phyloP scores from a whole-genome alignment of 2,113 vertebrate species.

The Nothobranchius furzeri region DNA sequence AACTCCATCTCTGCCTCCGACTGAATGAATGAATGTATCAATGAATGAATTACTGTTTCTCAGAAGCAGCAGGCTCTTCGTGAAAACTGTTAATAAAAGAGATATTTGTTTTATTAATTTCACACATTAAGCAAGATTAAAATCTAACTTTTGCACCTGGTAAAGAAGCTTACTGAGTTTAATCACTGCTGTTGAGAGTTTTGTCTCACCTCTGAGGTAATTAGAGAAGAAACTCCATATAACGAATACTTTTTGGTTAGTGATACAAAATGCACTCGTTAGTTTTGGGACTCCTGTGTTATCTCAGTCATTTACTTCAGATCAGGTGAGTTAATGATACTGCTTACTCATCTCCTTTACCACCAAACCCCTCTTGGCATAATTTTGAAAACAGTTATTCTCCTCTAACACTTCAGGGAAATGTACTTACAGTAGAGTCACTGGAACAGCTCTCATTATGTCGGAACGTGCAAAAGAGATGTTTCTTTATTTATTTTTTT shows the following conservation, averaged over 20 bases:
- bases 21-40: not conserved
- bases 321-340: too few species aligned
- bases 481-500: not conserved
- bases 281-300: not conserved
- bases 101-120: not conserved
- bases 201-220: not conserved
- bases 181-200: too few species aligned
- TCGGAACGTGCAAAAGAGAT: not conserved
- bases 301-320: too few species aligned
- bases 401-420: conserved; percentile 8
- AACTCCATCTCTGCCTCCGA: not conserved
- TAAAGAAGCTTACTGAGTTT: too few species aligned
- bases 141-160: not conserved
- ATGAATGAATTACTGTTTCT: not conserved
- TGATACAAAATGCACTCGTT: not conserved
- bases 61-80: not conserved
- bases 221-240: too few species aligned
- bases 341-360: not conserved
- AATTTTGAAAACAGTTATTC: not conserved
- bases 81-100: not conserved
- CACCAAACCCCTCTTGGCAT: not conserved
- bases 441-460: not conserved
- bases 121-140: not conserved
- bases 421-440: not conserved
- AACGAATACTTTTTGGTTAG: not conserved